A percentile compares a stretch with the other conserved stretches of the same genome.
Evolutionary conservation across 2,797 vertebrate species (phyloP).

Genomic region (Yasuhikotakia modesta): DNA sequence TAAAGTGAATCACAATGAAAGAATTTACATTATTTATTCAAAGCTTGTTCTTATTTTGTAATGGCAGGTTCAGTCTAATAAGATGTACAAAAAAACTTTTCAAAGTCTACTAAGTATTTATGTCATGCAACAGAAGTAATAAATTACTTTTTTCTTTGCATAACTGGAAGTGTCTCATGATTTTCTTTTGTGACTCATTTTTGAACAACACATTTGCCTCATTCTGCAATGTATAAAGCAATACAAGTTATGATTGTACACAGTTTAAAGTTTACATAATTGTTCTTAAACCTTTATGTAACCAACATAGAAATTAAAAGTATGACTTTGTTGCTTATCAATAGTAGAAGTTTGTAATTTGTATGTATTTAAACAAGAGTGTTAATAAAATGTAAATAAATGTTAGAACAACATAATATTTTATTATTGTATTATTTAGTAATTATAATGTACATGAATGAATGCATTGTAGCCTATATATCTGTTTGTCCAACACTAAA

Average conservation of each 20-base stretch:
- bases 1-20: conserved; percentile 76
- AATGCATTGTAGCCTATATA: no score
- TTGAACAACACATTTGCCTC: neutral
- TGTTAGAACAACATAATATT: no score
- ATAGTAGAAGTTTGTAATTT: neutral
- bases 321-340: neutral
- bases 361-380: neutral
- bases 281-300: no score
- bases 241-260: no score
- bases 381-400: neutral
- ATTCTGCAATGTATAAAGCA: neutral
- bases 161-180: neutral
- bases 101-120: conserved; percentile 77
- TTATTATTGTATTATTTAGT: no score
- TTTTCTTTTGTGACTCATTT: neutral
- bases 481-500: no score
- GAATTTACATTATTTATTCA: conserved; percentile 84
- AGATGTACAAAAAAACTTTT: conserved; percentile 72
- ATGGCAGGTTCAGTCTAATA: conserved; percentile 83
- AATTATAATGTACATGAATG: no score
- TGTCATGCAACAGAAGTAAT: conserved; percentile 81
- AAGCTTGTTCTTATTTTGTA: conserved; percentile 96
- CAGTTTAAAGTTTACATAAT: no score
- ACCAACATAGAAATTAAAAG: no score
- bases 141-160: conserved; percentile 81